Base-by-base conservation (phyloP, 2,797 vertebrate genomes). In the Leucoraja ocellata region DNA sequence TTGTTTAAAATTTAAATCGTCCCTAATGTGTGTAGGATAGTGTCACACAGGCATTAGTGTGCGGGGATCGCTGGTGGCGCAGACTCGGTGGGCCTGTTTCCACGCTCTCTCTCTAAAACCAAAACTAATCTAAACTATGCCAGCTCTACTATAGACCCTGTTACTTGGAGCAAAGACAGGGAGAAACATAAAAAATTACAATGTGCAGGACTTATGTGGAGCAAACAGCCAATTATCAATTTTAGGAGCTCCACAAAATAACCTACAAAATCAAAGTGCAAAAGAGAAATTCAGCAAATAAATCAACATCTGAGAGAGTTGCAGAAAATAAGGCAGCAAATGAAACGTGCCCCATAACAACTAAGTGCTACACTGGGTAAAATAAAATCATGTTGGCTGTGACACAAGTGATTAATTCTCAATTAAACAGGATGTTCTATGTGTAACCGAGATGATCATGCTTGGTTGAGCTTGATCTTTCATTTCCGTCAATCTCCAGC, bases 341-440 rank as follows among this genome's bases (percentile, higher is more conserved):
- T 36, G 63, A 88, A 65, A n/a, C 84, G 68, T 36, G n/a, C 61
- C 61, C 21, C n/a, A 18, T 65, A 86, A 86, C 28, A n/a, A 28
- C 61, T n/a, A n/a, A 86, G 58, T 58, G 58, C 23, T 18, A 65
- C n/a, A 65, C 84, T n/a, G 65, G 58, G 84, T 6, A 21, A 61
- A 88, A 88, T 88, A 28, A 88, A 73, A 4, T 91, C 23, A 71
- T 91, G 39, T 54, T 74, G 90, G 90, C 68, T 91, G 63, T 74
- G 68, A 74, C 68, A 91, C 11, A 74, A 91, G 90, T 91, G 90
- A 74, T 91, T 91, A 46, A 74, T 91, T 91, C 65, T 73, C 39
- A 71, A 91, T 74, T 91, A 91, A 71, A 91, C 65, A 71, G 8
- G 18, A 91, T 36, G 36, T n/a, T 71, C 36, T 46, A 23, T 61